A percentile compares a stretch with the other conserved stretches of the same genome.
Conservation (phyloP, 2,113 vertebrate genomes). For the Numenius arquata region DNA sequence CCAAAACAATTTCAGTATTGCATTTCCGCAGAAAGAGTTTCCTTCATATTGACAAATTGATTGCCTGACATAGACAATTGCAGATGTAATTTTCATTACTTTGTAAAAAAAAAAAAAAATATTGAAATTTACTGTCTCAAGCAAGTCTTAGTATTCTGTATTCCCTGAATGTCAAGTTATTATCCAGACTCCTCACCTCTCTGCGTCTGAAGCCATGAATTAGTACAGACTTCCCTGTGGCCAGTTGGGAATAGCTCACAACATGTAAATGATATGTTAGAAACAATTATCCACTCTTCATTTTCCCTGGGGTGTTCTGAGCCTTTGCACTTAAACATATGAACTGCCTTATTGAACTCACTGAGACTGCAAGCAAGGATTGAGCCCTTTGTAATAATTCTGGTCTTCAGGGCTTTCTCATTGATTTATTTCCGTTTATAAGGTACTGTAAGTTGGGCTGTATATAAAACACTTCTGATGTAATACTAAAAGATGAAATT, state of each 20-base stretch:
- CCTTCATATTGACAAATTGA: neutral
- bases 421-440: neutral
- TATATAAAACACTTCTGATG: neutral
- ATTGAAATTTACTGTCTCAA: neutral
- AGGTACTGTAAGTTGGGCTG: neutral
- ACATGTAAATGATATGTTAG: neutral
- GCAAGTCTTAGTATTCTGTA: neutral
- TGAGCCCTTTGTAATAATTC: neutral
- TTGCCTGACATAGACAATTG: neutral
- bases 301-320: neutral
- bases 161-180: neutral
- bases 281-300: neutral
- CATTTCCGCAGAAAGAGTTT: neutral
- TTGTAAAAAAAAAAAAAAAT: neutral
- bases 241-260: neutral
- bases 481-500: conserved; percentile 23
- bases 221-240: neutral
- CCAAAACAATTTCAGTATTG: neutral
- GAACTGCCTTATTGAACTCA: neutral
- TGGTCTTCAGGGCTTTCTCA: neutral
- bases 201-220: neutral
- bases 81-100: neutral
- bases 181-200: neutral
- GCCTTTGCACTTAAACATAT: neutral
- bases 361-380: neutral